These are phyloP conservation scores for Leucophora obtusa DNA, from an alignment of 2,888 invertebrate genomes.

Conservation along the genomic window DNA sequence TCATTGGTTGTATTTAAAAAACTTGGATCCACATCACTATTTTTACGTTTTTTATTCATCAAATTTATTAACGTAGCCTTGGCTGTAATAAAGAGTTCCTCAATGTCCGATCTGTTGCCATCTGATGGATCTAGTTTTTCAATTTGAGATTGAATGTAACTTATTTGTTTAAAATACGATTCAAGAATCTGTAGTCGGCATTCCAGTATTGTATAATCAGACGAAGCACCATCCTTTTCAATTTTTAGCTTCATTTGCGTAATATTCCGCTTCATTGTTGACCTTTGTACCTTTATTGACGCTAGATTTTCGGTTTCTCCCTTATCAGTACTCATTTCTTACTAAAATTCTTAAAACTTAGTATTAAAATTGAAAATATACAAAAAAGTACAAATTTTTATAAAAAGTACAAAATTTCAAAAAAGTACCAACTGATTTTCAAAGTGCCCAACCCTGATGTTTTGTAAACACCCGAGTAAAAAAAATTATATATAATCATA, in stretches of 20 bases:
- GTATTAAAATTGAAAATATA: too few relatives aligned
- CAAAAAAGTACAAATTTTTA: too few relatives aligned
- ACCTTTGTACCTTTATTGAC: conserved; percentile 35
- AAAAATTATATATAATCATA: too few relatives aligned
- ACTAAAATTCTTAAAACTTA: too few relatives aligned
- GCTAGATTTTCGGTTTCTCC: conserved; percentile 4
- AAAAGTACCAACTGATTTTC: too few relatives aligned
- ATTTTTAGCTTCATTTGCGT: conserved; percentile 13
- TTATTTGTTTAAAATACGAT: conserved; percentile 50
- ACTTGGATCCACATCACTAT: neutral
- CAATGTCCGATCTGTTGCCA: conserved; percentile 18
- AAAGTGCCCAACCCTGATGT: too few relatives aligned
- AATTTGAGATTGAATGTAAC: conserved; percentile 40
- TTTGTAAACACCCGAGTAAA: too few relatives aligned
- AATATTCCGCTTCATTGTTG: conserved; percentile 37
- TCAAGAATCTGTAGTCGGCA: conserved; percentile 51
- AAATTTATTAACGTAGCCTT: conserved; percentile 27
- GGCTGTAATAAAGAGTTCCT: conserved; percentile 32
- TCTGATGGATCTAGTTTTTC: conserved; percentile 33
- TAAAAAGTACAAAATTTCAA: too few relatives aligned
- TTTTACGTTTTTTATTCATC: conserved; percentile 16
- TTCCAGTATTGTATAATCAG: conserved; percentile 37
- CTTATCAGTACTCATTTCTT: too few relatives aligned
- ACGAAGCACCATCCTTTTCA: conserved; percentile 10
- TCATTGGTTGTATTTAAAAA: too few relatives aligned